Evolutionary conservation across 1,140 invertebrate species (phyloP).

Genomic region (Bombus terrestris): DNA sequence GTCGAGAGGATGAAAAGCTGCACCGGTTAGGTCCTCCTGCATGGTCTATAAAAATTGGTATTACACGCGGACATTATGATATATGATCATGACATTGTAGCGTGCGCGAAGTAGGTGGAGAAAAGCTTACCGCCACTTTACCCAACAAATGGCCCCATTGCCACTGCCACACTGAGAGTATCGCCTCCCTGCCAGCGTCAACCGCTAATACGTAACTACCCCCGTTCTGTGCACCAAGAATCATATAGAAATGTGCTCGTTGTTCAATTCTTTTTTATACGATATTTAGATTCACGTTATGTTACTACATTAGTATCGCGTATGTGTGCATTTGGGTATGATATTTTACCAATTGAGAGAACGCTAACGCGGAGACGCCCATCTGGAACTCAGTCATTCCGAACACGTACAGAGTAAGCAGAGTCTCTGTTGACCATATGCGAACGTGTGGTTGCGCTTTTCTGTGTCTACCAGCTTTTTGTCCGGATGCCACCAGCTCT

Average conservation of each 20-base stretch:
- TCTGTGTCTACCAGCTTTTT: slow-evolving; percentile 90
- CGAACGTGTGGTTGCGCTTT: slow-evolving; percentile 95
- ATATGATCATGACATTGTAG: background rate
- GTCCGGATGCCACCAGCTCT: slow-evolving; percentile 95
- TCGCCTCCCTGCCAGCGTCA: slow-evolving; percentile 92
- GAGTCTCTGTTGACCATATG: slow-evolving; percentile 96
- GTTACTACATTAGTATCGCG: no score
- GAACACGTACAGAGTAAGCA: slow-evolving; percentile 95
- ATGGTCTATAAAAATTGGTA: slow-evolving; percentile 85
- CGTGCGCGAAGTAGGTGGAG: background rate
- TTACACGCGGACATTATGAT: background rate
- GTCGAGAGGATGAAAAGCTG: slow-evolving; percentile 95
- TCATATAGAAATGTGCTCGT: background rate
- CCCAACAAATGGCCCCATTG: slow-evolving; percentile 94
- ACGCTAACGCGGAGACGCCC: slow-evolving; percentile 94
- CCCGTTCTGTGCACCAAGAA: slow-evolving; percentile 86
- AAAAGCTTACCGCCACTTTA: slow-evolving; percentile 91
- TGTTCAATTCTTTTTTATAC: background rate
- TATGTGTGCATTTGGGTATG: background rate
- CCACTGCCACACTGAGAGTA: slow-evolving; percentile 95
- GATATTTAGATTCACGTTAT: no score
- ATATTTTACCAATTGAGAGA: slow-evolving; percentile 90
- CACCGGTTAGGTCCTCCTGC: slow-evolving; percentile 94
- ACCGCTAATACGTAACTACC: slow-evolving; percentile 93
- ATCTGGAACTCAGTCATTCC: slow-evolving; percentile 95